Evolutionary conservation across 2,113 vertebrate genomes (phyloP).

Genomic region (Eclectus roratus): DNA sequence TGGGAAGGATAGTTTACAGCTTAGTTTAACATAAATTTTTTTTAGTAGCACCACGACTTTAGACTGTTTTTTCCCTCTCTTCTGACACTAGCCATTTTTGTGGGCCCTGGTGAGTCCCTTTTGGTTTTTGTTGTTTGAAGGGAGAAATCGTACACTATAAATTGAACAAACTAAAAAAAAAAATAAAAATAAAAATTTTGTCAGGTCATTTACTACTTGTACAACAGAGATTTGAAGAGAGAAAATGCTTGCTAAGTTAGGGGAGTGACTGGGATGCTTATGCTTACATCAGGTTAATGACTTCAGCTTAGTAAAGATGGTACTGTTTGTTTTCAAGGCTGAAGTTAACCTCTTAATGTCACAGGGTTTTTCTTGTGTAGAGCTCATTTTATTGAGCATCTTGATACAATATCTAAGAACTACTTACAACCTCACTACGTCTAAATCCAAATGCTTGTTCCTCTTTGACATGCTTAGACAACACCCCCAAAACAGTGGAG

Average conservation of each 20-base stretch:
- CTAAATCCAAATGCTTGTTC: not conserved
- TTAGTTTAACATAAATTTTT: not conserved
- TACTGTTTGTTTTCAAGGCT: not conserved
- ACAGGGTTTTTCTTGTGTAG: not conserved
- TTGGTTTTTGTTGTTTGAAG: not conserved
- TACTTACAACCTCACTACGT: not conserved
- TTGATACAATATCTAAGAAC: not conserved
- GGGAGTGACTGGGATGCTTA: not conserved
- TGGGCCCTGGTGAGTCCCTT: not conserved
- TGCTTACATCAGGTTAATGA: not conserved
- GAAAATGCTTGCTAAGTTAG: not conserved
- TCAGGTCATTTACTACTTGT: not conserved
- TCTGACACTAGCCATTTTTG: not conserved
- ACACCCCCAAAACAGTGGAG: fast-evolving
- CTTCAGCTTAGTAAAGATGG: not conserved
- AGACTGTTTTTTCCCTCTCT: not conserved
- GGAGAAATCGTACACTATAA: not conserved
- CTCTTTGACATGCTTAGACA: not conserved
- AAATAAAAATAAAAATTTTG: not conserved
- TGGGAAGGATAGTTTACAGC: not conserved
- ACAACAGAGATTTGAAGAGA: not conserved
- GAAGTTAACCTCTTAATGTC: not conserved
- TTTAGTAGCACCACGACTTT: not conserved
- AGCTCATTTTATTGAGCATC: not conserved
- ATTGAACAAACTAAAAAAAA: not conserved